Evolutionary conservation across 2,888 invertebrate species (phyloP), one percentile per base, ranked within the genome.

Genomic region (Nasonovia ribisnigri): DNA sequence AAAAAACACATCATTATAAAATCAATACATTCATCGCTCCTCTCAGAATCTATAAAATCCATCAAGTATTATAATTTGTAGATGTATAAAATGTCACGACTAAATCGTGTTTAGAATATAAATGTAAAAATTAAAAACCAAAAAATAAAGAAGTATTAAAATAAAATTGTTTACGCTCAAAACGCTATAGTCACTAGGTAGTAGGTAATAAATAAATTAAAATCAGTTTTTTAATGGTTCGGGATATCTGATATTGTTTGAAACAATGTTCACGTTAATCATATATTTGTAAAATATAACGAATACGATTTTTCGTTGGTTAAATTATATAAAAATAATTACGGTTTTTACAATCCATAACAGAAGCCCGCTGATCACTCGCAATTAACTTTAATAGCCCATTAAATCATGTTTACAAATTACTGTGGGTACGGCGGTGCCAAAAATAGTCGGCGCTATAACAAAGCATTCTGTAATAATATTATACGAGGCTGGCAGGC

Each of bases 361-460:
- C 91, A 46, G 86, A 86, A 92, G 86, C 86, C 86, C 3, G 46
- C 57, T 24, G 86, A 46, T 92, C 20, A 36, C 26, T 36, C 42
- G 60, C 86, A 60, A 92, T 92, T 87, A 92, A 91, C 90, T 91
- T 86, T 86, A 86, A 91, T 86, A 36, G 51, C 43, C 90, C 88
- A 43, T 60, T 29, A 46, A 43, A n/a, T 29, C 51, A 20, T 43
- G 51, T 60, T 90, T 67, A 90, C 90, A 67, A 90, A 89, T 67
- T 90, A 90, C 8, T 51, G 20, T 16, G 20, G 77, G 77, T 36
- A 36, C 20, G 36, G 77, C 42, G 91, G n/a, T 92, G 91, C 86
- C 91, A 92, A 92, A 77, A 92, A 86, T 46, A 92, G 57, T 60
- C 86, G 84, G 86, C 86, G n/a, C 46, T 46, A 26, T 77, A 26